Conservation (phyloP, 2,113 vertebrate species). For the Lepisosteus oculatus region DNA sequence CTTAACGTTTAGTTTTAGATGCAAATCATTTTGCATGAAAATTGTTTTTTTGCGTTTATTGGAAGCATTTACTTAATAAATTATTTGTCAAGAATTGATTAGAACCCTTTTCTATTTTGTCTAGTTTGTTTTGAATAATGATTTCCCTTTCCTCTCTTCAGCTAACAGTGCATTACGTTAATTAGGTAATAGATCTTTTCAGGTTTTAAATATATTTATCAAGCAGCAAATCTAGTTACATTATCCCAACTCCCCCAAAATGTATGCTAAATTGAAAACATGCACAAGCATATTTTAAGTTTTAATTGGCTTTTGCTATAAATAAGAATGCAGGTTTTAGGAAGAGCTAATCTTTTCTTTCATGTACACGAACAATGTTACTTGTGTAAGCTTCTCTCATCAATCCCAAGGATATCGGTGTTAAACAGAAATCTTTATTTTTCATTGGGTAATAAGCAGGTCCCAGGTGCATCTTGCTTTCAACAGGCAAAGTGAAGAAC, state of each 20-base stretch:
- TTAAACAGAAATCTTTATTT: not conserved
- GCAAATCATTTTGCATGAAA: too few relatives aligned
- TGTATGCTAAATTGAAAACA: not conserved
- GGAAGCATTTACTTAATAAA: slow-evolving; percentile 16
- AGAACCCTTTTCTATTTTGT: slow-evolving; percentile 21
- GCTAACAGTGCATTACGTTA: slow-evolving; percentile 22
- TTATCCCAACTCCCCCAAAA: not conserved
- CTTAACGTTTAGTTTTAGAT: too few relatives aligned
- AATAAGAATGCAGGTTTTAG: slow-evolving; percentile 1
- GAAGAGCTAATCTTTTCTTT: not conserved
- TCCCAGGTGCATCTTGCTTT: slow-evolving; percentile 11
- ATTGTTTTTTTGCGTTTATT: not conserved
- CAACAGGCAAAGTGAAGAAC: slow-evolving; percentile 4
- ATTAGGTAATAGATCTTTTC: slow-evolving; percentile 30
- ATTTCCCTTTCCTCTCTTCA: slow-evolving; percentile 4
- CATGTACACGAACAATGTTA: not conserved
- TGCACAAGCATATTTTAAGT: not conserved
- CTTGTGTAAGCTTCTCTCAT: not conserved
- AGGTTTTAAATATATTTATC: slow-evolving; percentile 27
- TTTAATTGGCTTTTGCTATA: slow-evolving; percentile 14
- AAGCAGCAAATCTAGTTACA: slow-evolving; percentile 17
- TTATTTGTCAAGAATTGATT: slow-evolving; percentile 23
- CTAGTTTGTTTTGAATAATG: slow-evolving; percentile 27
- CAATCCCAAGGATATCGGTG: not conserved
- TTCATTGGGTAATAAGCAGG: not conserved